phyloP scores from a whole-genome alignment of 2,888 invertebrate species.

The Cephalotes varians region DNA sequence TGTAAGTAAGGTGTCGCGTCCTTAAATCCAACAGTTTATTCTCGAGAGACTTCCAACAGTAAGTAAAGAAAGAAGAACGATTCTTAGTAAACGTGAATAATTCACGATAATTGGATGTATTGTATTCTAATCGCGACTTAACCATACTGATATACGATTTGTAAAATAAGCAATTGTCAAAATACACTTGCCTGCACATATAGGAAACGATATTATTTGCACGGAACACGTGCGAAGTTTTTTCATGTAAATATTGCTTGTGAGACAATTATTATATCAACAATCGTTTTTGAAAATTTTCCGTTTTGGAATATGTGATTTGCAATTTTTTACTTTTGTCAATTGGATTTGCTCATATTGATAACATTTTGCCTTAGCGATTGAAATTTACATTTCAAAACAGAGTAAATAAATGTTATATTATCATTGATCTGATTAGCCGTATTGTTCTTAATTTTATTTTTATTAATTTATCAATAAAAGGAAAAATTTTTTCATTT shows the following conservation, averaged over 20 bases:
- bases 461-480: not conserved
- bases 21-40: not conserved
- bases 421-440: not conserved
- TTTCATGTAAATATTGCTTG: not conserved
- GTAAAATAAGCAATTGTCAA: not conserved
- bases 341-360: not conserved
- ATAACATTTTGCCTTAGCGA: not conserved
- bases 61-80: not conserved
- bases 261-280: not conserved
- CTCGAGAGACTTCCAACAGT: not conserved
- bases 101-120: not conserved
- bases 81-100: not conserved
- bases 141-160: not conserved
- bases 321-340: not conserved
- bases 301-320: not conserved
- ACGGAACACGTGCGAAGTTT: not conserved
- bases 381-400: not conserved
- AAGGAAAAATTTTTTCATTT: not conserved
- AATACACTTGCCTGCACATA: not conserved
- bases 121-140: not conserved
- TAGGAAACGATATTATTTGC: not conserved
- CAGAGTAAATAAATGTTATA: not conserved
- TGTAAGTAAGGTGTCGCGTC: too few species aligned
- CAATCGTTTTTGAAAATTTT: not conserved
- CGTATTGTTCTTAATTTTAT: not conserved